Conservation (phyloP, 2,888 invertebrate species). For the Nephrotoma appendiculata region DNA sequence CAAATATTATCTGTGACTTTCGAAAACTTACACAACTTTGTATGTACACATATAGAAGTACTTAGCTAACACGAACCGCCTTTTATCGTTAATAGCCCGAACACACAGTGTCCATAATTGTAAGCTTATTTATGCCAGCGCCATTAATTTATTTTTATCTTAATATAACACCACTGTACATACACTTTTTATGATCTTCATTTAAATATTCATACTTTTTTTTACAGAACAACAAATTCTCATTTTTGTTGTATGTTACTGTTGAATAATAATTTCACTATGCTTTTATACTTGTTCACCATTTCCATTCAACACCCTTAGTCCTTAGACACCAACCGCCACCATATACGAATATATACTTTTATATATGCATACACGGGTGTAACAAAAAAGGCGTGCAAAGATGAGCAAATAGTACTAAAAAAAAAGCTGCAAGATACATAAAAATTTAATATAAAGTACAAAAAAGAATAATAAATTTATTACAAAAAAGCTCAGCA, state of each 20-base stretch:
- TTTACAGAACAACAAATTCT: neutral
- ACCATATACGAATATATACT: neutral
- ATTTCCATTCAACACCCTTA: neutral
- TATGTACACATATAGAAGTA: neutral
- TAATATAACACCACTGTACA: neutral
- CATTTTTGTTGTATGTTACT: neutral
- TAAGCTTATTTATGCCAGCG: neutral
- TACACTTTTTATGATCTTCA: neutral
- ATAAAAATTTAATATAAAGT: neutral
- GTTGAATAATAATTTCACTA: neutral
- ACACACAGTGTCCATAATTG: neutral
- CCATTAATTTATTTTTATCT: neutral
- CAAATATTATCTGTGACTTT: too few species aligned
- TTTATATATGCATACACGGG: neutral
- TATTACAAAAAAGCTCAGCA: neutral
- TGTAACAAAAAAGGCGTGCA: neutral
- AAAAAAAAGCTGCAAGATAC: neutral
- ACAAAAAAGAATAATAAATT: neutral
- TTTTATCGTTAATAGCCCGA: neutral
- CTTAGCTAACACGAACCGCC: neutral
- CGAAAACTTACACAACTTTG: neutral
- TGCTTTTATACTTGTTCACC: neutral
- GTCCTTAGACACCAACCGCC: neutral
- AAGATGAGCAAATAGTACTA: neutral
- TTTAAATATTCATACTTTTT: neutral